Evolutionary conservation across 2,888 invertebrate species (phyloP), one percentile per base, ranked within the genome.

Genomic region (Orthosia gracilis): DNA sequence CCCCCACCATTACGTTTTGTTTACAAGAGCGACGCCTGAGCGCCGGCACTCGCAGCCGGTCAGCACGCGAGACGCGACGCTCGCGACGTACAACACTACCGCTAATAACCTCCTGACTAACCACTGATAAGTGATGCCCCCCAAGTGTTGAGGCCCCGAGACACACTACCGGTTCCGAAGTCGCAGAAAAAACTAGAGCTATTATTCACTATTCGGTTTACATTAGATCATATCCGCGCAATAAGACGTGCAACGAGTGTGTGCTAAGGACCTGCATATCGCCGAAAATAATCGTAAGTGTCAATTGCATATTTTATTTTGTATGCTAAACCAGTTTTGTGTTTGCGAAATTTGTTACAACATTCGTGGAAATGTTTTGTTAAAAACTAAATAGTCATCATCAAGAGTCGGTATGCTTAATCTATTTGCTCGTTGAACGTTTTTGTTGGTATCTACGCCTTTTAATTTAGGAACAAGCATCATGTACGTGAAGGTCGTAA

Each of bases 1-100:
- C 96, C 96, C 96, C 96, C 96, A 94, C 96, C 96, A 94, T 92
- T 88, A 86, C 93, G 92, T 91, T 94, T 95, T 96, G 96, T 96
- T 96, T 95, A 96, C 96, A 94, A 92, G 94, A 93, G 90, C 91
- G 92, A 89, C 93, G 93, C 91, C 92, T 91, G 91, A 89, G 89
- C 93, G 92, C 94, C 95, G 95, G 93, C 96, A 95, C 94, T 95
- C 93, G 94, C 92, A 91, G 92, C 91, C 92, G 94, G 92, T 92
- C 88, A 89, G 91, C 95, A 92, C 93, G 94, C 94, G 94, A 89
- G 90, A 89, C 94, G 94, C 92, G 93, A 91, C 94, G 92, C 93
- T 89, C 91, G 80, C 80, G 84, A 83, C 89, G 89, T 86, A 77
- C 79, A 83, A 74, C 78, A 85, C 80, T 78, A 81, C 78, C 83